A percentile compares a stretch with the other conserved stretches of the same genome.
phyloP scores from a whole-genome alignment of 2,797 vertebrate species.

The Eutrigla gurnardus region DNA sequence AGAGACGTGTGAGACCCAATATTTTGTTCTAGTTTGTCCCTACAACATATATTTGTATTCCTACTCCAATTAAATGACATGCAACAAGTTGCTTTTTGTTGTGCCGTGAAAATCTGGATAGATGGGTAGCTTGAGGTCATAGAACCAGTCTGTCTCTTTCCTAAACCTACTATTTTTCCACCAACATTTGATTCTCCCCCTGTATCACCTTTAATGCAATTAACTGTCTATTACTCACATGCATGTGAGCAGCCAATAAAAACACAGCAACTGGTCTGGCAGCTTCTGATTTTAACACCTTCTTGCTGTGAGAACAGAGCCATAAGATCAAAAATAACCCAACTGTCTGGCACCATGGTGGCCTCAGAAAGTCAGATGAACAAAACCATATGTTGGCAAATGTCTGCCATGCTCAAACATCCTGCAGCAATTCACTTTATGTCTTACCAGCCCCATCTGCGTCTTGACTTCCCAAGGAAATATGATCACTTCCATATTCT shows the following conservation, averaged over 20 bases:
- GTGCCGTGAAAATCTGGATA: conserved; percentile 1
- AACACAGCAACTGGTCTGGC: conserved; percentile 20
- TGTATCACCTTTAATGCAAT: background rate
- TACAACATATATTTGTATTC: background rate
- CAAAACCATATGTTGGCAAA: conserved; percentile 29
- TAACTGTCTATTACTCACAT: background rate
- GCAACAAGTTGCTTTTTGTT: background rate
- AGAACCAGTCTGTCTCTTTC: conserved; percentile 21
- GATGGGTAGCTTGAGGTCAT: background rate
- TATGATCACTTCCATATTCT: background rate
- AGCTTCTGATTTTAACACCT: conserved; percentile 30
- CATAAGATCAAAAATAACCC: conserved; percentile 43
- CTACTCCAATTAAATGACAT: conserved; percentile 10
- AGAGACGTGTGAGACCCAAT: background rate
- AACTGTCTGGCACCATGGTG: conserved; percentile 18
- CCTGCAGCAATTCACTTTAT: background rate
- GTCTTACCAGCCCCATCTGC: background rate
- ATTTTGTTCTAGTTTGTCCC: conserved; percentile 17
- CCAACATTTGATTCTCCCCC: background rate
- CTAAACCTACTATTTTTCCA: conserved; percentile 2
- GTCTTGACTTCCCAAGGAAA: background rate
- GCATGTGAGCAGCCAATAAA: conserved; percentile 1
- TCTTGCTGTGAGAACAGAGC: conserved; percentile 6
- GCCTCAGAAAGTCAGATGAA: conserved; percentile 1
- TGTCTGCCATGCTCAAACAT: too few species aligned